These are phyloP conservation scores for Noctilio leporinus DNA, from an alignment of 2,113 vertebrate genomes.

Conservation along the genomic window DNA sequence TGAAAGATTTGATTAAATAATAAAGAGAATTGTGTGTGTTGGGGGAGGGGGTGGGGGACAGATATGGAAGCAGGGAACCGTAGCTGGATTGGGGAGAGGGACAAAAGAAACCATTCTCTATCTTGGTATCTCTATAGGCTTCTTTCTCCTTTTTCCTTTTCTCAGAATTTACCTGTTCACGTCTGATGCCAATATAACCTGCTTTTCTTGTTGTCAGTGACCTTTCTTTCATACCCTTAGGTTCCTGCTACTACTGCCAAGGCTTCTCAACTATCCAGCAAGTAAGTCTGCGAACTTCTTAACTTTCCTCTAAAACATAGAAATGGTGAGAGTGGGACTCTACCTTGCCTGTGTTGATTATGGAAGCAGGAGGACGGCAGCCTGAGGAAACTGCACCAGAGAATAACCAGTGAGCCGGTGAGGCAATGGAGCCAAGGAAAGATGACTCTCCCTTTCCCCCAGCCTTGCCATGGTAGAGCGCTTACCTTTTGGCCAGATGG, in stretches of 20 bases:
- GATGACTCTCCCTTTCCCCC: neutral
- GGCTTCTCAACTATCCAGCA: neutral
- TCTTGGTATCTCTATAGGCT: neutral
- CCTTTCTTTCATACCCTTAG: neutral
- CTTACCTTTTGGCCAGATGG: conserved; percentile 57
- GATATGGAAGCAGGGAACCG: neutral
- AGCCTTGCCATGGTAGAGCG: neutral
- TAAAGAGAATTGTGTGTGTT: too few species aligned
- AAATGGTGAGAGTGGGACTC: neutral
- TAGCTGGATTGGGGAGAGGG: neutral
- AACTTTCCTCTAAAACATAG: neutral
- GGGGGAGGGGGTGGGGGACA: too few species aligned
- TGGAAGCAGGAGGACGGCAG: neutral
- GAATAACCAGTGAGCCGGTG: neutral
- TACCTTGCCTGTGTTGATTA: neutral
- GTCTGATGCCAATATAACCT: neutral
- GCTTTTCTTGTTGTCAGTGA: neutral
- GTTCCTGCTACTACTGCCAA: neutral
- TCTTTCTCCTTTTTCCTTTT: neutral
- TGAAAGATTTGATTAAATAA: neutral
- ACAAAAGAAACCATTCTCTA: neutral
- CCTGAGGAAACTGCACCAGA: neutral
- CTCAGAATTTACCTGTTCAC: neutral
- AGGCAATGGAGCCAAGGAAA: neutral
- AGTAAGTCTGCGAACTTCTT: neutral